Conservation (phyloP, 2,888 invertebrate genomes). For the Epsilonema sp. region DNA sequence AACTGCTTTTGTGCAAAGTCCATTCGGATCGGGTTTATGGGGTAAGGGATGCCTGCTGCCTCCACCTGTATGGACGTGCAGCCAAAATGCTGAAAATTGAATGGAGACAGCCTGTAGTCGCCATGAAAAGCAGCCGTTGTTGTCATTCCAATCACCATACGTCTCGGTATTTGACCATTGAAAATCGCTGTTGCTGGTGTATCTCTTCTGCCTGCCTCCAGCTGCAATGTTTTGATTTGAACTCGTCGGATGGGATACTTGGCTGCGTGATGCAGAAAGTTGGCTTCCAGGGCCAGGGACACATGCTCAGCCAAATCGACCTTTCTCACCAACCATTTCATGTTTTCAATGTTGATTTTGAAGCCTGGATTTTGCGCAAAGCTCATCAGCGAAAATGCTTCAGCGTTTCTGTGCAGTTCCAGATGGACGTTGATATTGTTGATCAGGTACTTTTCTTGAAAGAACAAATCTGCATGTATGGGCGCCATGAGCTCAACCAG, state of each 20-base stretch:
- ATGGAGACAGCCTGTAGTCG: background rate
- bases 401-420: background rate
- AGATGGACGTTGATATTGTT: background rate
- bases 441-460: background rate
- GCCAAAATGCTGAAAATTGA: background rate
- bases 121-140: background rate
- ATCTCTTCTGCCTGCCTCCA: too few relatives aligned
- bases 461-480: background rate
- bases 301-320: background rate
- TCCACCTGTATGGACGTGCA: background rate
- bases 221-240: background rate
- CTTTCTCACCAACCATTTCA: background rate
- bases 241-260: conserved; percentile 1
- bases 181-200: background rate
- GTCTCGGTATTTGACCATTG: background rate
- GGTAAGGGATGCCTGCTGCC: background rate
- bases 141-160: conserved; percentile 1
- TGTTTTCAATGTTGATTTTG: background rate
- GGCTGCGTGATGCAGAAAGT: background rate
- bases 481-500: background rate
- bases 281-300: background rate
- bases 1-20: background rate
- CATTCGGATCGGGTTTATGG: background rate
- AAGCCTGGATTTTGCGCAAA: background rate
- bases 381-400: background rate